These are phyloP conservation scores for Notodonta ziczac DNA, from an alignment of 2,888 invertebrate species.

Conservation along the genomic window DNA sequence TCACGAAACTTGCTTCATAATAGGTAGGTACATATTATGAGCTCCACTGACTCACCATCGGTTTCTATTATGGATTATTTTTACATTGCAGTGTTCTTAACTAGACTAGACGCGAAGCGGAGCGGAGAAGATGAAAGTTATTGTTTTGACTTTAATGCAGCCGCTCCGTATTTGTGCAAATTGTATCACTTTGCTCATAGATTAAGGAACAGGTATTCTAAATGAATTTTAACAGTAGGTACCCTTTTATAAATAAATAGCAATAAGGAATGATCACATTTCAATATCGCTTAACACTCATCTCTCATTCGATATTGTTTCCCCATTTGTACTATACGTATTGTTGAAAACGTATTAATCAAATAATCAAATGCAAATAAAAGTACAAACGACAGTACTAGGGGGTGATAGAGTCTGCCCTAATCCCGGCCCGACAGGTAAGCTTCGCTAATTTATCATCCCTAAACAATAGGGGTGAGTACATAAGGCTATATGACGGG, in stretches of 20 bases:
- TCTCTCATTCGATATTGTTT: conserved; percentile 13
- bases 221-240: too few relatives aligned
- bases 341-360: conserved; percentile 72
- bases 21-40: too few relatives aligned
- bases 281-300: conserved; percentile 10
- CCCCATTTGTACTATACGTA: conserved; percentile 32
- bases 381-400: conserved; percentile 58
- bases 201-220: background rate
- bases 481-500: conserved; percentile 59
- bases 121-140: conserved; percentile 58
- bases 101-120: conserved; percentile 62
- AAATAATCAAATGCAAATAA: conserved; percentile 74
- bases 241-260: too few relatives aligned
- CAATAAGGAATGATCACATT: too few relatives aligned
- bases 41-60: too few relatives aligned
- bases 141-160: conserved; percentile 59
- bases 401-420: conserved; percentile 62
- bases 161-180: too few relatives aligned
- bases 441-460: conserved; percentile 82
- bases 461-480: conserved; percentile 72
- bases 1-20: too few relatives aligned
- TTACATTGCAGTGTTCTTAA: conserved; percentile 28
- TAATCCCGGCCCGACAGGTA: conserved; percentile 80
- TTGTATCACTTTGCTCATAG: background rate
- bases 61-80: too few relatives aligned